These are phyloP conservation scores for Dynastes grantii DNA, from an alignment of 2,888 invertebrate species.

Conservation along the genomic window DNA sequence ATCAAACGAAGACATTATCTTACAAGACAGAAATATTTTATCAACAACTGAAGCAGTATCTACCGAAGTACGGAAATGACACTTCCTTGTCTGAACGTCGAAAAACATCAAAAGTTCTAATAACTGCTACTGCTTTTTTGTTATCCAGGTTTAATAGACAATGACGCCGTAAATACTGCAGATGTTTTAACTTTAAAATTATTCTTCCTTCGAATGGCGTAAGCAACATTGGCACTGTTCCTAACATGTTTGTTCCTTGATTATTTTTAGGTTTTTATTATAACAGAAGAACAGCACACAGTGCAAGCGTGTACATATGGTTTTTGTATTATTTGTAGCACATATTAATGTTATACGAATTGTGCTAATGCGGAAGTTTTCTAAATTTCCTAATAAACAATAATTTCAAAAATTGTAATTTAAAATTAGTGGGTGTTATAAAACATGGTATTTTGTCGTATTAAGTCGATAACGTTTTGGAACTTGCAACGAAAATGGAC, in stretches of 20 bases:
- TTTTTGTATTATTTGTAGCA: not conserved
- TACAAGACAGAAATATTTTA: too few relatives aligned
- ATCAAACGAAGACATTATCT: too few relatives aligned
- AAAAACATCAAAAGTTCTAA: not conserved
- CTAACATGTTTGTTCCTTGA: not conserved
- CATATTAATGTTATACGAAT: not conserved
- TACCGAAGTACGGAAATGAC: not conserved
- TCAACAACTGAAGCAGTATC: not conserved
- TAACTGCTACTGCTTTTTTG: not conserved
- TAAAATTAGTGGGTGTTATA: too few relatives aligned
- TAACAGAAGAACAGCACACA: not conserved
- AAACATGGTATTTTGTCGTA: too few relatives aligned
- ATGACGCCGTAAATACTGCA: not conserved
- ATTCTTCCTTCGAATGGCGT: not conserved
- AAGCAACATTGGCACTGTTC: conserved; percentile 6
- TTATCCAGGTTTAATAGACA: not conserved
- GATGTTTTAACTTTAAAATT: conserved; percentile 2
- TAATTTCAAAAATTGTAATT: too few relatives aligned
- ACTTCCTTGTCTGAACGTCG: not conserved
- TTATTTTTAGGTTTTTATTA: not conserved
- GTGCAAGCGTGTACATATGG: not conserved
- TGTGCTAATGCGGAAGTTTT: not conserved
- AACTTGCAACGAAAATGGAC: too few relatives aligned
- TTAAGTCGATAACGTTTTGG: too few relatives aligned
- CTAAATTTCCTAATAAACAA: not conserved